Evolutionary conservation across 2,888 invertebrate genomes (phyloP).

Genomic region (Drosophila anomelani): DNA sequence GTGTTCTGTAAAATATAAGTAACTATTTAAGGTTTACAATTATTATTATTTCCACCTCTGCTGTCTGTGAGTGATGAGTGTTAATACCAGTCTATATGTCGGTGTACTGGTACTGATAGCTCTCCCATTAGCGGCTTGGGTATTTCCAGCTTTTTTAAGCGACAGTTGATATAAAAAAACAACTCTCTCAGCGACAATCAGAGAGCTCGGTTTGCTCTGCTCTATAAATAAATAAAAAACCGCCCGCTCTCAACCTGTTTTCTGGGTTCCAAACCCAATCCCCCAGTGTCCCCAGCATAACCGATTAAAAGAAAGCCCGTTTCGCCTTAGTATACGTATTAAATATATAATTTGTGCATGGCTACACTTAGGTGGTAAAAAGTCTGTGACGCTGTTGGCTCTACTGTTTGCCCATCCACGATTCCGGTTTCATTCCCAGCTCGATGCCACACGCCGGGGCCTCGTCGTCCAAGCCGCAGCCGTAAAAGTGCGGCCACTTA

Average conservation of each 20-base stretch:
- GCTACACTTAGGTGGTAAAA: slow-evolving; percentile 33
- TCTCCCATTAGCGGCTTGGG: slow-evolving; percentile 54
- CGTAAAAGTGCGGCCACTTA: slow-evolving; percentile 85
- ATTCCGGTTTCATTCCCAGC: slow-evolving; percentile 74
- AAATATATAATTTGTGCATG: slow-evolving; percentile 34
- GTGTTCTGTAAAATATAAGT: not conserved
- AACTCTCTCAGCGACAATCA: slow-evolving; percentile 24
- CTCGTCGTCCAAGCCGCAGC: slow-evolving; percentile 73
- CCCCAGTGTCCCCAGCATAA: slow-evolving; percentile 26
- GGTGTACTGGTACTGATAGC: slow-evolving; percentile 56
- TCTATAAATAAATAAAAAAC: slow-evolving; percentile 26
- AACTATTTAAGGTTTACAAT: not conserved
- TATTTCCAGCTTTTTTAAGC: slow-evolving; percentile 72
- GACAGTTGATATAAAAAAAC: slow-evolving; percentile 42
- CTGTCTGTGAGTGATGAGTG: slow-evolving; percentile 7
- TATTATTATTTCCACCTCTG: not conserved
- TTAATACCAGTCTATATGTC: slow-evolving; percentile 22
- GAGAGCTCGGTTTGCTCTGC: slow-evolving; percentile 11
- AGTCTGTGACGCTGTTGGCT: slow-evolving; percentile 23
- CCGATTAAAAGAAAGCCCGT: slow-evolving; percentile 42
- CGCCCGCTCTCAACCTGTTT: slow-evolving; percentile 39
- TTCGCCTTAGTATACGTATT: slow-evolving; percentile 33
- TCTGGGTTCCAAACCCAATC: slow-evolving; percentile 16
- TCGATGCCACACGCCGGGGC: slow-evolving; percentile 81
- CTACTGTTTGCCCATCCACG: slow-evolving; percentile 77